These are phyloP conservation scores for Eleutherodactylus coqui DNA, from an alignment of 2,797 vertebrate genomes.

Conservation along the genomic window DNA sequence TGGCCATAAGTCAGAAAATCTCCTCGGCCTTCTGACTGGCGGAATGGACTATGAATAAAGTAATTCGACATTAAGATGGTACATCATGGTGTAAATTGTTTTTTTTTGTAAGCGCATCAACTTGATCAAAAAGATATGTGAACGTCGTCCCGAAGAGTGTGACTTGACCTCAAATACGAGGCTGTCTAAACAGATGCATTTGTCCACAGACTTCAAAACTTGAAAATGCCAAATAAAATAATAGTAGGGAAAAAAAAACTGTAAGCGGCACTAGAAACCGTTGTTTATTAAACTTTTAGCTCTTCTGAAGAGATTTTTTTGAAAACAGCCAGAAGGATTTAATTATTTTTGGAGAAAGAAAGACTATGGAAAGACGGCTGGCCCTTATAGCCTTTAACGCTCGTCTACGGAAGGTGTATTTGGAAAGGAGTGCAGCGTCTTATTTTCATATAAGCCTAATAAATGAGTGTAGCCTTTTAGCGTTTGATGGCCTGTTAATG, in stretches of 20 bases:
- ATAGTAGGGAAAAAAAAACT: neutral
- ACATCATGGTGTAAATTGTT: conserved; percentile 60
- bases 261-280: neutral
- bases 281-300: conserved; percentile 31
- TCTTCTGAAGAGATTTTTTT: neutral
- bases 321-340: conserved; percentile 8
- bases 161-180: conserved; percentile 38
- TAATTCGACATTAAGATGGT: conserved; percentile 57
- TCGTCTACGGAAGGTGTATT: neutral
- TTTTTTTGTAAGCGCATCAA: conserved; percentile 52
- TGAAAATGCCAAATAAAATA: neutral
- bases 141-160: conserved; percentile 41
- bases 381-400: neutral
- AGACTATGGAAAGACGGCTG: neutral
- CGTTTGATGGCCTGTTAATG: neutral
- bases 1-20: conserved; percentile 50
- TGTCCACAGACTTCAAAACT: conserved; percentile 29
- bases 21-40: conserved; percentile 54
- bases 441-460: neutral
- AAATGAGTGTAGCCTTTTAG: neutral
- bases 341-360: conserved; percentile 2
- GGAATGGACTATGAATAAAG: conserved; percentile 62
- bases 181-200: conserved; percentile 38
- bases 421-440: neutral
- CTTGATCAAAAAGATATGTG: conserved; percentile 59